These are phyloP conservation scores for Poecile atricapillus DNA, from an alignment of 2,113 vertebrate genomes.

Conservation along the genomic window DNA sequence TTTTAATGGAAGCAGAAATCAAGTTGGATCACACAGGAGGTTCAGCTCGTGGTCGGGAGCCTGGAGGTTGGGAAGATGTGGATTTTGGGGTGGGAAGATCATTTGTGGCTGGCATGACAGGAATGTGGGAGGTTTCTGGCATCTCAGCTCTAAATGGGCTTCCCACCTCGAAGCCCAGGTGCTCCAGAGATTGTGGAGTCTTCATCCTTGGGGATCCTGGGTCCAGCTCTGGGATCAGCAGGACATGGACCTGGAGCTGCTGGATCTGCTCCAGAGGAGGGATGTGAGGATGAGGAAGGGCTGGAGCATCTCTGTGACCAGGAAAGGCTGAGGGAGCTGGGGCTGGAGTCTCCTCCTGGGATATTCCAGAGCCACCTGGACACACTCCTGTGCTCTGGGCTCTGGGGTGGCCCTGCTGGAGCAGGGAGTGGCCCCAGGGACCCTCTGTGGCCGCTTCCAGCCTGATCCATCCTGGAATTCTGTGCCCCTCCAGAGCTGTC, in stretches of 20 bases:
- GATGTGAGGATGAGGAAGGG: not conserved
- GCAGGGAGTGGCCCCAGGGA: too few species aligned
- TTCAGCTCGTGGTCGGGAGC: fast-evolving
- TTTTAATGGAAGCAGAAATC: not conserved
- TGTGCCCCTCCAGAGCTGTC: too few species aligned
- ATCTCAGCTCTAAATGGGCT: not conserved
- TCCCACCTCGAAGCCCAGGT: not conserved
- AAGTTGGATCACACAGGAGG: too few species aligned
- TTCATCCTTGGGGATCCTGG: not conserved
- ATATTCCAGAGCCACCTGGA: too few species aligned
- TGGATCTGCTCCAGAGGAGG: fast-evolving
- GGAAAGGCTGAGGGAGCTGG: not conserved
- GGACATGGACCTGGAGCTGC: not conserved
- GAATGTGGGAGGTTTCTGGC: not conserved
- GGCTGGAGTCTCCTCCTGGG: not conserved
- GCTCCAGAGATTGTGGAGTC: not conserved
- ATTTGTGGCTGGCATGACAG: not conserved
- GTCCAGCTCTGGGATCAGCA: not conserved
- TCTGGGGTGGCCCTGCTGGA: too few species aligned
- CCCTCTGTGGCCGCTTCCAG: too few species aligned
- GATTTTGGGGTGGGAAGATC: not conserved
- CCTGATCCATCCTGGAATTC: too few species aligned
- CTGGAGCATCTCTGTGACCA: not conserved
- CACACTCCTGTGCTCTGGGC: too few species aligned
- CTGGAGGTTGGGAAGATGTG: not conserved